Percentiles rank a stretch among this genome's conserved stretches.
Conservation (phyloP, 2,113 vertebrate species). For the Gopherus flavomarginatus region DNA sequence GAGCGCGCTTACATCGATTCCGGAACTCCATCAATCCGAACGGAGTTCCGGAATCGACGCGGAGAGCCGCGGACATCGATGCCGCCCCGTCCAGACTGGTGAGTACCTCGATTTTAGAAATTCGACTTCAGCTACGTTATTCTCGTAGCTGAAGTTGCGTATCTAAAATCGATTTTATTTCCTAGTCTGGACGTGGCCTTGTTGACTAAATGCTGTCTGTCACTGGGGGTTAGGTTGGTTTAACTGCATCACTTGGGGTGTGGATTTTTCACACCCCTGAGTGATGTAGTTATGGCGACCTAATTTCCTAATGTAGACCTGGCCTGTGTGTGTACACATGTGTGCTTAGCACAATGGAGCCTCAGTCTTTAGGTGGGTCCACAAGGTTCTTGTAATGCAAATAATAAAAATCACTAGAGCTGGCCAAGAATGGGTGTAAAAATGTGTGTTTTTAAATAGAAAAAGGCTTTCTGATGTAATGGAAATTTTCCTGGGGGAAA, state of each 20-base stretch:
- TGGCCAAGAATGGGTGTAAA: background rate
- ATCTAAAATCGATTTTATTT: too few species aligned
- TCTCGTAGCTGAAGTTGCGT: too few species aligned
- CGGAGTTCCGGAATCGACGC: too few species aligned
- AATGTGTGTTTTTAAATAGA: background rate
- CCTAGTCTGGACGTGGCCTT: too few species aligned
- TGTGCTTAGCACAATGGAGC: background rate
- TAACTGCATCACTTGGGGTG: background rate
- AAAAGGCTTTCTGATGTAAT: background rate
- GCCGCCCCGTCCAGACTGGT: too few species aligned
- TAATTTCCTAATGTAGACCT: background rate
- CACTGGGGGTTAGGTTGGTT: background rate
- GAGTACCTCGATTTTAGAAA: too few species aligned
- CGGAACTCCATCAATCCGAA: too few species aligned
- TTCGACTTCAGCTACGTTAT: too few species aligned
- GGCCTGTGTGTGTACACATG: background rate
- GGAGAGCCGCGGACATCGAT: too few species aligned
- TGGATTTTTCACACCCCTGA: background rate
- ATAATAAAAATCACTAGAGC: background rate
- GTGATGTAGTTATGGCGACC: background rate
- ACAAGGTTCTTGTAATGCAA: background rate
- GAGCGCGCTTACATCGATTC: too few species aligned
- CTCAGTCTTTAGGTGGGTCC: background rate
- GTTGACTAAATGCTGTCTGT: background rate
- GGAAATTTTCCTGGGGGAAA: background rate